phyloP scores from a whole-genome alignment of 2,888 invertebrate species.

The Branchellion lobata region DNA sequence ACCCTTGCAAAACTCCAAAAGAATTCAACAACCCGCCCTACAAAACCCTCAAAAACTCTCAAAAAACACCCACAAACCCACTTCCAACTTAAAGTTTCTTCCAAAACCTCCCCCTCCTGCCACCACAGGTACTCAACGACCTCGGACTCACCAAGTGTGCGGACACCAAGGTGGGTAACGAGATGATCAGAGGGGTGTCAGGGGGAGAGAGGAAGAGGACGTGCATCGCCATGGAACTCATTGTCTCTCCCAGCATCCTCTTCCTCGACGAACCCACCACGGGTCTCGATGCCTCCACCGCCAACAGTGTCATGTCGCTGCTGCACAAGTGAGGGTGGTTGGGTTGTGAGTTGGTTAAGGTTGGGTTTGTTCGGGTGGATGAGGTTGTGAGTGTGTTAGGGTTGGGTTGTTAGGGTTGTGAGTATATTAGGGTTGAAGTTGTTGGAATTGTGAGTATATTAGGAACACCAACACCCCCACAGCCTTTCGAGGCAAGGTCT shows the following conservation, averaged over 20 bases:
- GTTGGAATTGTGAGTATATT: too few relatives aligned
- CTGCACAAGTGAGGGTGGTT: conserved; percentile 56
- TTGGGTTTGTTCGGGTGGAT: too few relatives aligned
- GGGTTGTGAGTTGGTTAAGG: too few relatives aligned
- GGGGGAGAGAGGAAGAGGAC: conserved; percentile 61
- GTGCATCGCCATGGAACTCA: conserved; percentile 58
- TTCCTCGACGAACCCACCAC: conserved; percentile 63
- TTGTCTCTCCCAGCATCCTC: conserved; percentile 60
- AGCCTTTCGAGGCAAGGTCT: conserved; percentile 59
- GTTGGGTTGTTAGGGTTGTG: too few relatives aligned
- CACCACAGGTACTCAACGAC: conserved; percentile 56
- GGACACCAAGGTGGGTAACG: conserved; percentile 60
- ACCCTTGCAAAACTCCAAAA: too few relatives aligned
- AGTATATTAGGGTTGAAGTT: too few relatives aligned
- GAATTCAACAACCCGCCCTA: too few relatives aligned
- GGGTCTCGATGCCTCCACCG: conserved; percentile 61
- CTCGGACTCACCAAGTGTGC: conserved; percentile 59
- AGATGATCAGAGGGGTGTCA: conserved; percentile 61
- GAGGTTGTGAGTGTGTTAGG: too few relatives aligned
- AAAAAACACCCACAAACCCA: background rate
- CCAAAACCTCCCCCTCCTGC: background rate
- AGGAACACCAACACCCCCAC: too few relatives aligned
- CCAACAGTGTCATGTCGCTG: conserved; percentile 59
- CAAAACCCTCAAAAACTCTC: too few relatives aligned
- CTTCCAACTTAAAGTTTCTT: background rate